Evolutionary conservation across 2,888 invertebrate species (phyloP).

Genomic region (Sesia apiformis): DNA sequence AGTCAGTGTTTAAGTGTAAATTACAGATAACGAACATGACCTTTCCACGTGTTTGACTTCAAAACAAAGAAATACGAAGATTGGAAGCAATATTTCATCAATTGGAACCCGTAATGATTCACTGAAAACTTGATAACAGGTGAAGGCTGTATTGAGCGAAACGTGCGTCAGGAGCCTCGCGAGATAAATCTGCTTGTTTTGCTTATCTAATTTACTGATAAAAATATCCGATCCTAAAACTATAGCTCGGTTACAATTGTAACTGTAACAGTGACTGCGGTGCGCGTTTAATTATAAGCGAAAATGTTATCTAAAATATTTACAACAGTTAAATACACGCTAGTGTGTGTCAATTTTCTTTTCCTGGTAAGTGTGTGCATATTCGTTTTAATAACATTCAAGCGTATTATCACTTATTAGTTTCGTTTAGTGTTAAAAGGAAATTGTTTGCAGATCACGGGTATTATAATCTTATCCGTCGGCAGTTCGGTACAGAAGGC

Average conservation of each 20-base stretch:
- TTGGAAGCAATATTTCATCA: too few species aligned
- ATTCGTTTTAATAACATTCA: neutral
- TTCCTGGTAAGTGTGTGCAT: slow-evolving; percentile 50
- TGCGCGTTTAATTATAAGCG: slow-evolving; percentile 1
- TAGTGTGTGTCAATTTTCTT: slow-evolving; percentile 53
- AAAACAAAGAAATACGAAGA: too few species aligned
- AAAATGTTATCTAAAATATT: slow-evolving; percentile 65
- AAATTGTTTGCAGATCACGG: slow-evolving; percentile 80
- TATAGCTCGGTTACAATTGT: slow-evolving; percentile 25
- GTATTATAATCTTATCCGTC: slow-evolving; percentile 83
- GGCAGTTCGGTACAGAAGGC: slow-evolving; percentile 81
- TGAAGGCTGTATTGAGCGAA: neutral
- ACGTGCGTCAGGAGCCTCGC: slow-evolving; percentile 14
- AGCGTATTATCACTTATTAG: neutral
- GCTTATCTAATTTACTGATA: slow-evolving; percentile 70
- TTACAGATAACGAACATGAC: too few species aligned
- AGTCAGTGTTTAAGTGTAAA: too few species aligned
- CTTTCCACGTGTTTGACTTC: too few species aligned
- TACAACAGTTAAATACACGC: slow-evolving; percentile 58
- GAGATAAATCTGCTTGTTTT: slow-evolving; percentile 61
- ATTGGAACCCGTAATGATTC: neutral
- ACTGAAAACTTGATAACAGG: neutral
- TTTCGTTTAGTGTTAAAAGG: neutral
- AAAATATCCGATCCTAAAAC: slow-evolving; percentile 55
- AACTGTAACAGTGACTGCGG: slow-evolving; percentile 9